Percentiles rank a stretch among this genome's conserved stretches.
Evolutionary conservation across 2,113 vertebrate species (phyloP).

Genomic region (Girardinichthys multiradiatus): DNA sequence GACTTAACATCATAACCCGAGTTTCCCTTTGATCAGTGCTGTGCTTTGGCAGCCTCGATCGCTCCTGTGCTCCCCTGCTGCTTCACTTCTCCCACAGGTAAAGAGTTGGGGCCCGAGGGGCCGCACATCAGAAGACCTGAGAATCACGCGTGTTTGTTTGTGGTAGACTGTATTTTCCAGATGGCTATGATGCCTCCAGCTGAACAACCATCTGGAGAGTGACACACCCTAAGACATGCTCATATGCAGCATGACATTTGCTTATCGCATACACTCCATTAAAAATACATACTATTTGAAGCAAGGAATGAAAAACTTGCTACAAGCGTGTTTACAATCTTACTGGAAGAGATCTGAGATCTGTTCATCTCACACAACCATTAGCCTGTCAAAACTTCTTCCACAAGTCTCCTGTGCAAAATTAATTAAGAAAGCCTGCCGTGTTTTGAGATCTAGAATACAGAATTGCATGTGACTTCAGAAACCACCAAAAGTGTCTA

Average conservation of each 20-base stretch:
- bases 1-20: constrained; percentile 55
- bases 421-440: constrained; percentile 40
- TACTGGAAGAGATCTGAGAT: constrained; percentile 45
- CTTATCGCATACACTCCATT: constrained; percentile 64
- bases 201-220: constrained; percentile 72
- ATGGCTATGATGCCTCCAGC: constrained; percentile 56
- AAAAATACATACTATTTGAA: constrained; percentile 62
- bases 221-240: constrained; percentile 23
- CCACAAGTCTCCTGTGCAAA: constrained; percentile 29
- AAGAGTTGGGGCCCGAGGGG: constrained; percentile 51
- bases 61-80: constrained; percentile 62
- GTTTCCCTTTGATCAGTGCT: constrained; percentile 67
- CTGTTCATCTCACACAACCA: constrained; percentile 30
- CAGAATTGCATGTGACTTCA: constrained; percentile 39
- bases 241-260: constrained; percentile 47
- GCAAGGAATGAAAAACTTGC: constrained; percentile 36
- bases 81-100: constrained; percentile 67
- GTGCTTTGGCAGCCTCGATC: constrained; percentile 36
- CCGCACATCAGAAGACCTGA: constrained; percentile 64
- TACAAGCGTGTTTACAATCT: constrained; percentile 49
- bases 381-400: constrained; percentile 47
- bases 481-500: constrained; percentile 23
- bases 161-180: constrained; percentile 18
- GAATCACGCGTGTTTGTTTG: constrained; percentile 24
- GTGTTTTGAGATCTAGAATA: constrained; percentile 45